Percentiles rank a stretch among this genome's conserved stretches.
phyloP scores from a whole-genome alignment of 2,888 invertebrate species.

The Seira musarum region DNA sequence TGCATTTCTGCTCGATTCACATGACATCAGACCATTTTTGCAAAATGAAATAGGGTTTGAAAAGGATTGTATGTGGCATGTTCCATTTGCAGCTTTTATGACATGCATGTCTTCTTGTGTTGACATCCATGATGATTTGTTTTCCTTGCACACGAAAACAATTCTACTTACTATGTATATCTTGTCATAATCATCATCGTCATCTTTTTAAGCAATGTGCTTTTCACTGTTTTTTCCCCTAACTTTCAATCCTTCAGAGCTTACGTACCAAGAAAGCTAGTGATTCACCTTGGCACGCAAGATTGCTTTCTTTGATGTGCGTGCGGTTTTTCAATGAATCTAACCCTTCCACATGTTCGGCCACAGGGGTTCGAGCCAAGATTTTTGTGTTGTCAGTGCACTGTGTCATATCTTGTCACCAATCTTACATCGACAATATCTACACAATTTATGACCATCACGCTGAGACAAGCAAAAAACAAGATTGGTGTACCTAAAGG shows the following conservation, averaged over 20 bases:
- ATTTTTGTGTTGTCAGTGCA: neutral
- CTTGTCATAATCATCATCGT: neutral
- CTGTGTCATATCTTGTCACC: constrained; percentile 2
- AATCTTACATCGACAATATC: neutral
- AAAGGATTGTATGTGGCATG: no score
- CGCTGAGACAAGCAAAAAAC: no score
- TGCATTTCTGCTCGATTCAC: no score
- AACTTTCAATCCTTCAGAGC: neutral
- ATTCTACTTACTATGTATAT: no score
- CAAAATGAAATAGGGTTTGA: no score
- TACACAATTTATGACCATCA: neutral
- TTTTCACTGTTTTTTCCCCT: neutral
- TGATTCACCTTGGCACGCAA: neutral
- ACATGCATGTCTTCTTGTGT: neutral
- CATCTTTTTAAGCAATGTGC: neutral
- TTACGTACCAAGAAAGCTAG: constrained; percentile 22
- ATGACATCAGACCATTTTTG: no score
- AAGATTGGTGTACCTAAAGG: no score
- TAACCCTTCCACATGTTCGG: neutral
- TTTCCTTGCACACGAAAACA: neutral
- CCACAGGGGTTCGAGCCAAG: neutral
- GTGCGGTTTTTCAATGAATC: constrained; percentile 23
- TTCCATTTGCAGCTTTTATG: neutral
- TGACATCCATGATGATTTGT: neutral
- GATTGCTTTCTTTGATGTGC: neutral